phyloP scores from a whole-genome alignment of 2,888 invertebrate genomes.

The Rhopalosiphum nymphaeae region DNA sequence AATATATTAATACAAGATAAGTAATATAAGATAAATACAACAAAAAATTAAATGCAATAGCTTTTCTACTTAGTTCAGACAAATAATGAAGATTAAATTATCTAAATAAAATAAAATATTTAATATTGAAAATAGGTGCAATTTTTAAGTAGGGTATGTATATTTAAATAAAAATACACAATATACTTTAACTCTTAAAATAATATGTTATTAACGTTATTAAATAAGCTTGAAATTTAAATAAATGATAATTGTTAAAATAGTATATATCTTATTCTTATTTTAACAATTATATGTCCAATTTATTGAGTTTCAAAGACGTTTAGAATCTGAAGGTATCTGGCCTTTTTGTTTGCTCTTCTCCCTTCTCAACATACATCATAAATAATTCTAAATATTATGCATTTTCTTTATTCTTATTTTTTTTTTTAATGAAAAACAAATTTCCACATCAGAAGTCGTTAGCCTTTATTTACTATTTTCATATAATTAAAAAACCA shows the following conservation, averaged over 20 bases:
- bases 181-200: background rate
- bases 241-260: background rate
- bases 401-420: background rate
- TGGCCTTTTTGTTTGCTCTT: no score
- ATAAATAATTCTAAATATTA: background rate
- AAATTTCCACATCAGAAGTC: no score
- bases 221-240: background rate
- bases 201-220: background rate
- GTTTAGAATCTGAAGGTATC: no score
- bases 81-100: background rate
- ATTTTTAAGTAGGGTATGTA: background rate
- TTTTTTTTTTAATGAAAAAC: no score
- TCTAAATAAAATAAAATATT: background rate
- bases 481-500: no score
- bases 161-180: background rate
- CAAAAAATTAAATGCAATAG: background rate
- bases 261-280: background rate
- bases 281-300: no score
- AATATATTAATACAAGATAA: no score
- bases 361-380: background rate
- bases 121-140: background rate
- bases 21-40: no score
- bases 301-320: no score
- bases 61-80: background rate
- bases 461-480: no score